Evolutionary conservation across 2,888 invertebrate genomes (phyloP).

Genomic region (Taphrorychus bicolor): DNA sequence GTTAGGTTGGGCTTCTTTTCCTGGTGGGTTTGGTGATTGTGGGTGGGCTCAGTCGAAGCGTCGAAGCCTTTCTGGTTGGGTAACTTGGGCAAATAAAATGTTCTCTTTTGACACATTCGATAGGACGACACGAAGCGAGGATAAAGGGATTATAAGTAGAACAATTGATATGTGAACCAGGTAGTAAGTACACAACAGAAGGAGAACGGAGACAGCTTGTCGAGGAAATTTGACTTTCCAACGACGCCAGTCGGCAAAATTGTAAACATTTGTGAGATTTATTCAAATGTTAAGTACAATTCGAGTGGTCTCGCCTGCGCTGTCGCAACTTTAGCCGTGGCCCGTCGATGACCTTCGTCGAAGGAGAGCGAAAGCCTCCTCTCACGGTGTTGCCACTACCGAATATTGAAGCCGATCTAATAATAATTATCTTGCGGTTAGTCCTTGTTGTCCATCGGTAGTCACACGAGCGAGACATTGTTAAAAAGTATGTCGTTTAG

Average conservation of each 20-base stretch:
- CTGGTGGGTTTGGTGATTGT: too few relatives aligned
- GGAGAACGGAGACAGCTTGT: background rate
- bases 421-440: background rate
- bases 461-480: too few relatives aligned
- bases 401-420: background rate
- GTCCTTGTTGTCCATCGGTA: background rate
- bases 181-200: background rate
- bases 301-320: slow-evolving; percentile 13
- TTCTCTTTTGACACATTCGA: too few relatives aligned
- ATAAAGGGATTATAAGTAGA: too few relatives aligned
- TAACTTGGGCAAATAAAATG: too few relatives aligned
- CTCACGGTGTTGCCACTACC: slow-evolving; percentile 20
- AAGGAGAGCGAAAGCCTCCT: slow-evolving; percentile 38
- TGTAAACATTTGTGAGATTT: background rate
- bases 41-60: too few relatives aligned
- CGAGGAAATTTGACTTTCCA: slow-evolving; percentile 6
- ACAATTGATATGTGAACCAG: too few relatives aligned
- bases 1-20: too few relatives aligned
- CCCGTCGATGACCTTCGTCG: slow-evolving; percentile 35
- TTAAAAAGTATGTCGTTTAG: too few relatives aligned
- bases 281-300: background rate
- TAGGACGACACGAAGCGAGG: too few relatives aligned
- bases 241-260: background rate
- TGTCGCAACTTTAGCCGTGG: slow-evolving; percentile 18
- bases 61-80: too few relatives aligned